A percentile compares a stretch with the other conserved stretches of the same genome.
These are phyloP conservation scores for Eubucco bourcierii DNA, from an alignment of 2,113 vertebrate species.

Conservation along the genomic window DNA sequence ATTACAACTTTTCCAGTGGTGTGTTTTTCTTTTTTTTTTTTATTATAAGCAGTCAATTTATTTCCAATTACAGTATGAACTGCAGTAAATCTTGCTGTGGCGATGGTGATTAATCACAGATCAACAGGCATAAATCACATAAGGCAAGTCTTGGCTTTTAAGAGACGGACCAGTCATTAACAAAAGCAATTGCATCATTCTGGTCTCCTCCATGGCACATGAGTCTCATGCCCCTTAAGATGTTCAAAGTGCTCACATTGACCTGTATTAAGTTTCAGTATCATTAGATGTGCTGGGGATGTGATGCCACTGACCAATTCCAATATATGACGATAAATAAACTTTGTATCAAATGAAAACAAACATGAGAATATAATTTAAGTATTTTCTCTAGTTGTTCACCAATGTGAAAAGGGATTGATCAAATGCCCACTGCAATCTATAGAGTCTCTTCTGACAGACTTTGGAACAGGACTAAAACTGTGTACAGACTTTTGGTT, in stretches of 20 bases:
- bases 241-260: accelerated
- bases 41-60: conserved; percentile 1
- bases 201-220: accelerated
- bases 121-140: neutral
- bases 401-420: neutral
- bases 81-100: neutral
- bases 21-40: neutral
- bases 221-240: neutral
- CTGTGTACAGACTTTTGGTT: neutral
- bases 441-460: neutral
- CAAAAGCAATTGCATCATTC: neutral
- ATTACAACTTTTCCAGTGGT: neutral
- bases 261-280: neutral
- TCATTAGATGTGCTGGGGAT: neutral
- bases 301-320: neutral
- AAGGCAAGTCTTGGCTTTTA: neutral
- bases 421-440: neutral
- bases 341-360: neutral
- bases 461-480: neutral
- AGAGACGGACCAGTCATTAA: neutral
- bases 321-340: neutral
- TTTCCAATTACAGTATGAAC: neutral
- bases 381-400: neutral
- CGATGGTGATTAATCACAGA: neutral
- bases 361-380: neutral